Base-by-base conservation (phyloP, 2,797 vertebrate genomes). In the Sphaeramia orbicularis region DNA sequence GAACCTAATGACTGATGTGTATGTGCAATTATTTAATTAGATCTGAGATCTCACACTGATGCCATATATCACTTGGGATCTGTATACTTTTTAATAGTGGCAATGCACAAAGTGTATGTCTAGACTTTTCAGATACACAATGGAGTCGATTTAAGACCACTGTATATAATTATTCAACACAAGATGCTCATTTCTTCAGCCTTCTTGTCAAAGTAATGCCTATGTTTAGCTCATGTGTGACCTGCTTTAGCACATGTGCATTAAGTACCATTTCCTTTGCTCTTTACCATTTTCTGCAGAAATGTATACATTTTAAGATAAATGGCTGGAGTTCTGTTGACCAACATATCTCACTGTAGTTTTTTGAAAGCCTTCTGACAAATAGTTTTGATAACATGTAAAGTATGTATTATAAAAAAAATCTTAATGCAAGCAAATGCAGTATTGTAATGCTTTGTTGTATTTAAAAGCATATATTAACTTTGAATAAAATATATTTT, bases 401-500 rank as follows among this genome's bases (percentile, higher is more conserved):
- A 83, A 8, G 68, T 75, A 76, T 75, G 60, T 77, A 76, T 65
- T 50, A 77, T 67, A 43, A 14, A 43, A 58, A 64, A 73, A 42
- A 56, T 36, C 54, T 54, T 36, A 68, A 63, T 37, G 61, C 18
- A 78, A 72, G 19, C 30, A 66, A 74, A 88, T 80, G 71, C 81
- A 87, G 74, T 89, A 85, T 89, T 91, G 49, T 60, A 50, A 84
- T 83, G 83, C 76, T 83, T 85, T 78, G 71, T 65, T 78, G 52
- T 90, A 86, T 93, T 91, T 87, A 87, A 91, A 93, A 81, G 65
- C 73, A 74, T 82, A 86, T 81, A 75, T 86, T 76, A 61, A 80
- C 65, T 88, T 90, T 83, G 47, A 93, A 93, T 91, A 91, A 93
- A 74, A 69, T 87, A 68, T 75, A 92, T 93, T 89, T 91, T 89